phyloP scores from a whole-genome alignment of 1,140 invertebrate species.

The Caerostris extrusa region DNA sequence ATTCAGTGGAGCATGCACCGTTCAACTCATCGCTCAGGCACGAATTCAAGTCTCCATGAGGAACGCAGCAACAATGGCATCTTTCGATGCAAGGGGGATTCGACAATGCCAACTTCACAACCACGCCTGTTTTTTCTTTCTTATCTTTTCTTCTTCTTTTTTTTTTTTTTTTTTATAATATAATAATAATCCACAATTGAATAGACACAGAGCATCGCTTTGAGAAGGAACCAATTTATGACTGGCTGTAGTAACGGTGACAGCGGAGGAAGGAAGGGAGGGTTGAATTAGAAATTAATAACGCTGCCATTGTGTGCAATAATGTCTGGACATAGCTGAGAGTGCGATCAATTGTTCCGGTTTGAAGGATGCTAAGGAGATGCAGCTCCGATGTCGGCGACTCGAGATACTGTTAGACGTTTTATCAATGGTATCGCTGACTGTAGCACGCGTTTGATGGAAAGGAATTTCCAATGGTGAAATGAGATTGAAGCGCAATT shows the following conservation, averaged over 20 bases:
- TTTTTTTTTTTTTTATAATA: too few species aligned
- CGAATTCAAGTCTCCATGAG: conserved; percentile 1
- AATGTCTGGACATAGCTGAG: neutral
- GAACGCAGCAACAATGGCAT: conserved; percentile 47
- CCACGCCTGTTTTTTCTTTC: neutral
- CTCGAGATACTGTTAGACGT: neutral
- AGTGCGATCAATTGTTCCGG: conserved; percentile 22
- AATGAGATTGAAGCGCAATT: too few species aligned
- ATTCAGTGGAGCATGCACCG: conserved; percentile 66
- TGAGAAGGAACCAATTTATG: conserved; percentile 24
- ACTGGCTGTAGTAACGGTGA: neutral
- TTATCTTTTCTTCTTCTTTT: neutral
- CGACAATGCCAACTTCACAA: conserved; percentile 11
- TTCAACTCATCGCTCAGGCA: conserved; percentile 57
- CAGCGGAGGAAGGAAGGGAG: neutral
- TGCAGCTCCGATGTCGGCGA: neutral
- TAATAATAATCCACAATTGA: neutral
- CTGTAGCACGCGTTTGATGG: too few species aligned
- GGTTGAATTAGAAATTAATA: conserved; percentile 19
- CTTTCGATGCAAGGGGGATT: conserved; percentile 11
- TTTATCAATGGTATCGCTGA: too few species aligned
- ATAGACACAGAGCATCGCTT: neutral
- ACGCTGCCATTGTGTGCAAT: neutral
- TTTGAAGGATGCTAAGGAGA: neutral
- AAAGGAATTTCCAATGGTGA: too few species aligned